These are phyloP conservation scores for Callipepla californica DNA, from an alignment of 2,113 vertebrate species.

Conservation along the genomic window DNA sequence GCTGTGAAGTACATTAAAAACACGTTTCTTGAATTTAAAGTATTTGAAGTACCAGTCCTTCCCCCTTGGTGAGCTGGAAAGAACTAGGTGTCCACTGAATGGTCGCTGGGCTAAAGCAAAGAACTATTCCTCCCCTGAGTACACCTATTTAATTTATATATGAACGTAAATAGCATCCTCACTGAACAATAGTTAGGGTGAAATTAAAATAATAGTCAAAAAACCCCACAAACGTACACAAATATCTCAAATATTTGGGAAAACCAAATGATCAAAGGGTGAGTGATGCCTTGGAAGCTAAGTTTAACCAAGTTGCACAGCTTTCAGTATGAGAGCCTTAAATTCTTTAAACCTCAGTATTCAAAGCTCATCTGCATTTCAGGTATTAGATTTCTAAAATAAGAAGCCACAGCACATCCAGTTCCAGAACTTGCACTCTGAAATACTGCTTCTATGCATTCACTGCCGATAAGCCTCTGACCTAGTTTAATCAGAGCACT, in stretches of 20 bases:
- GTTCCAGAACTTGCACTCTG: neutral
- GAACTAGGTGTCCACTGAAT: neutral
- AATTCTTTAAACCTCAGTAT: neutral
- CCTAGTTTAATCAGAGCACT: neutral
- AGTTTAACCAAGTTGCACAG: neutral
- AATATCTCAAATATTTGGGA: neutral
- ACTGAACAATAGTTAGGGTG: accelerated
- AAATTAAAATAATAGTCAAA: neutral
- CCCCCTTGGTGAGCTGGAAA: neutral
- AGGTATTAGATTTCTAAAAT: neutral
- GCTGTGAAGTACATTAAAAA: neutral
- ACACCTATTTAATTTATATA: neutral
- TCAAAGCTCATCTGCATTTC: neutral
- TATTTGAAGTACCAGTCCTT: neutral
- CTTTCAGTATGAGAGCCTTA: neutral
- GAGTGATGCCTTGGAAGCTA: neutral
- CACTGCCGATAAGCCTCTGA: neutral
- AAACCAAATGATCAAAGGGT: neutral
- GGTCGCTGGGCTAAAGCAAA: neutral
- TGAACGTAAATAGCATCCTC: neutral
- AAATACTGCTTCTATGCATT: neutral
- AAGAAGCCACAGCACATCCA: neutral
- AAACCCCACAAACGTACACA: neutral
- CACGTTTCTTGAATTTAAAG: neutral
- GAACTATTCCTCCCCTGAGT: neutral